Evolutionary conservation across 64 coral and sea anemone genomes (phyloP).

Genomic region (Montipora efflorescens): DNA sequence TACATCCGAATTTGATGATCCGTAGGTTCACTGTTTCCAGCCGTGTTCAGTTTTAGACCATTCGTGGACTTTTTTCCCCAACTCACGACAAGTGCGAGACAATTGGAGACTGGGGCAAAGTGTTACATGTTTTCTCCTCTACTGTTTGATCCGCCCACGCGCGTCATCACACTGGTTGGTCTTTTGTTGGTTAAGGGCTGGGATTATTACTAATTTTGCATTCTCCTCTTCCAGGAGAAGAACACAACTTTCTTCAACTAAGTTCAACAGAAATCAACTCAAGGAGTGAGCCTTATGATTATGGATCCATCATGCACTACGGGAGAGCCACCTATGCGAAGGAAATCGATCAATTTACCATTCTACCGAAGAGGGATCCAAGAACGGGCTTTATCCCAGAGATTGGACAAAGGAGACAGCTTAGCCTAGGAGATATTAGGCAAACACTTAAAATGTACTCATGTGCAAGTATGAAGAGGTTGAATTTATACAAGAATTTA

Average conservation of each 20-base stretch:
- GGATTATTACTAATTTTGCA: not conserved
- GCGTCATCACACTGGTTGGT: too few relatives aligned
- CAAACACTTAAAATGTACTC: slow-evolving; percentile 92
- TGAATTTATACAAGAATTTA: not conserved
- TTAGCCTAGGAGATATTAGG: slow-evolving; percentile 86
- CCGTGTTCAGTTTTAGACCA: too few relatives aligned
- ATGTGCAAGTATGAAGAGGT: slow-evolving; percentile 77
- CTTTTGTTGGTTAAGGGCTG: too few relatives aligned
- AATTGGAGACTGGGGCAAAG: too few relatives aligned
- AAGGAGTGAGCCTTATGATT: slow-evolving; percentile 81
- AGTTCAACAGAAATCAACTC: slow-evolving; percentile 80
- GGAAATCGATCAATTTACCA: slow-evolving; percentile 64
- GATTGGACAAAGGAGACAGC: slow-evolving; percentile 88
- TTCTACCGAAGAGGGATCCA: slow-evolving; percentile 66
- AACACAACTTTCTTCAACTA: slow-evolving; percentile 90
- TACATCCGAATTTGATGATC: too few relatives aligned
- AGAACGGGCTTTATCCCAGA: slow-evolving; percentile 42
- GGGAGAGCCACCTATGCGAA: slow-evolving; percentile 84
- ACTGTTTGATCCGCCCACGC: too few relatives aligned
- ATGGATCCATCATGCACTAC: slow-evolving; percentile 98
- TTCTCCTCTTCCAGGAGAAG: slow-evolving; percentile 62
- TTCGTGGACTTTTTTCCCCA: too few relatives aligned
- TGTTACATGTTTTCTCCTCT: too few relatives aligned
- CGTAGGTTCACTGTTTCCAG: too few relatives aligned
- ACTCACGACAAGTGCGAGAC: too few relatives aligned